Percentiles rank a stretch among this genome's conserved stretches.
Evolutionary conservation across 2,797 vertebrate genomes (phyloP).

Genomic region (Natrix natrix): DNA sequence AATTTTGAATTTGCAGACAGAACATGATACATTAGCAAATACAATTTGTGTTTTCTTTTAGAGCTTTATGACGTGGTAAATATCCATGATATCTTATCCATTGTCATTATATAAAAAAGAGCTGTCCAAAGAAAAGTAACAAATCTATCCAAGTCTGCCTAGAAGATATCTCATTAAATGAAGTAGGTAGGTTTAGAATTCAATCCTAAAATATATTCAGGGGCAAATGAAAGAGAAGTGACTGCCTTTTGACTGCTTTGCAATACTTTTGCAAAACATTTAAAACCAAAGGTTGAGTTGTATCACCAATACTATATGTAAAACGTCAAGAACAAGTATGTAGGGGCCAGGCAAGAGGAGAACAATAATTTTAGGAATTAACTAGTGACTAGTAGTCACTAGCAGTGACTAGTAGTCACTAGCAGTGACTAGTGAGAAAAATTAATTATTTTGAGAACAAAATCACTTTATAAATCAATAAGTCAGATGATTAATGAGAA

Average conservation of each 20-base stretch:
- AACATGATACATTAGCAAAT: neutral
- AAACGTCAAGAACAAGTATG: neutral
- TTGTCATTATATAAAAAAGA: neutral
- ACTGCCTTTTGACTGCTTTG: neutral
- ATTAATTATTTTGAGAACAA: neutral
- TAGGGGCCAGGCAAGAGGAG: neutral
- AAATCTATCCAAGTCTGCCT: neutral
- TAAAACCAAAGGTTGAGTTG: neutral
- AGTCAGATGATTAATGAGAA: neutral
- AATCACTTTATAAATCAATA: neutral
- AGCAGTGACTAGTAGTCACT: neutral
- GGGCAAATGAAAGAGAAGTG: neutral
- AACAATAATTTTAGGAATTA: neutral
- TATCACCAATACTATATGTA: neutral
- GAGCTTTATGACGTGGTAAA: neutral
- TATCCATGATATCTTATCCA: neutral
- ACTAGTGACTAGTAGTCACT: neutral
- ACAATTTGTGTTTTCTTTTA: neutral
- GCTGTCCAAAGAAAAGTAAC: neutral
- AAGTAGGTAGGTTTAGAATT: neutral
- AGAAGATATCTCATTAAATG: neutral
- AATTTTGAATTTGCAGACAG: neutral
- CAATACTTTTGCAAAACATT: neutral
- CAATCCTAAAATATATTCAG: neutral
- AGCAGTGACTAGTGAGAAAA: neutral